phyloP scores from a whole-genome alignment of 1,140 invertebrate genomes.

The Apis laboriosa region DNA sequence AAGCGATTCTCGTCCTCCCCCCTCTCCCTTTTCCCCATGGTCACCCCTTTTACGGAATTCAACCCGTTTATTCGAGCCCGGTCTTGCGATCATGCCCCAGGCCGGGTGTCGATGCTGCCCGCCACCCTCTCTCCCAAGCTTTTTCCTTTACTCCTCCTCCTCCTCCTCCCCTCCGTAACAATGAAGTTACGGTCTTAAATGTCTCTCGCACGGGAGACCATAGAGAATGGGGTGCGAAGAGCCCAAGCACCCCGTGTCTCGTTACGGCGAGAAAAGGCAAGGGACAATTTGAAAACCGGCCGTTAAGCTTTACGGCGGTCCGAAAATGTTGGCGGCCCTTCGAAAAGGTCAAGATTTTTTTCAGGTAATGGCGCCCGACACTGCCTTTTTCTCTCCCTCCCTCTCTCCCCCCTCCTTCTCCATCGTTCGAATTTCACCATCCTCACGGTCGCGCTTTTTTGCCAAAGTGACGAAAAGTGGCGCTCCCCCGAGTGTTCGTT shows the following conservation, averaged over 20 bases:
- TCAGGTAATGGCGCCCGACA: slow-evolving; percentile 14
- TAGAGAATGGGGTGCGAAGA: slow-evolving; percentile 66
- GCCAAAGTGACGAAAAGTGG: no score
- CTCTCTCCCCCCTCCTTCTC: no score
- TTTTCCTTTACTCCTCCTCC: not conserved
- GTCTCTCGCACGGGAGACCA: slow-evolving; percentile 57
- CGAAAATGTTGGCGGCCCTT: slow-evolving; percentile 45
- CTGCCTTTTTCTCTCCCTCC: not conserved
- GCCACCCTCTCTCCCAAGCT: not conserved
- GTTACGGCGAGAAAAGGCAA: slow-evolving; percentile 67
- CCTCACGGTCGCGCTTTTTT: not conserved
- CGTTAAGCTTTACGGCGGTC: slow-evolving; percentile 69
- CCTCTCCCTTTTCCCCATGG: not conserved
- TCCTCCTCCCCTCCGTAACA: slow-evolving; percentile 47
- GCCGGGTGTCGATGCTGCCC: slow-evolving; percentile 27
- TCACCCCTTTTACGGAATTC: slow-evolving; percentile 42
- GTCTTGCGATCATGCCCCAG: slow-evolving; percentile 51
- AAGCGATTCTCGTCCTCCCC: slow-evolving; percentile 32
- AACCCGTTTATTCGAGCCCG: slow-evolving; percentile 57
- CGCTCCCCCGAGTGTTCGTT: not conserved
- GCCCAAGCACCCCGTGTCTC: slow-evolving; percentile 63
- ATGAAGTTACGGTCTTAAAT: slow-evolving; percentile 66
- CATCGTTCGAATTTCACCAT: slow-evolving; percentile 1
- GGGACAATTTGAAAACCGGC: slow-evolving; percentile 69
- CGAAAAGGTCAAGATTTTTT: slow-evolving; percentile 71